Base-by-base conservation (phyloP, 2,797 vertebrate species). In the Labroides dimidiatus region DNA sequence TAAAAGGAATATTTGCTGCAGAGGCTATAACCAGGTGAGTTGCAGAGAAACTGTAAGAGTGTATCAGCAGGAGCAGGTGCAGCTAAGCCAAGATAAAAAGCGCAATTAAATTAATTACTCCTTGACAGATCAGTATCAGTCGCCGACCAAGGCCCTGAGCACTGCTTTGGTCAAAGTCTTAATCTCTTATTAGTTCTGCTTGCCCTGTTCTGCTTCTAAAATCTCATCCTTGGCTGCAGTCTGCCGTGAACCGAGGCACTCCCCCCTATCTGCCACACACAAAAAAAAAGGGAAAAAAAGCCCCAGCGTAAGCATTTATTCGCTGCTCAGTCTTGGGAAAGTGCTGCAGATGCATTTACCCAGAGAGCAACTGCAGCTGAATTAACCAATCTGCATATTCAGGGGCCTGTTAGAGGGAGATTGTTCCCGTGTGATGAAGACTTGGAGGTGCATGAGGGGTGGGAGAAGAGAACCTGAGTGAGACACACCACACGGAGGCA, bases 291-390 rank as follows among this genome's bases (percentile, higher is more conserved):
- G 37, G 37, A 79, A 78, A 80, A 80, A 84, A 87, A 85, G 43
- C 62, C 80, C 81, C 65, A 49, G 69, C 51, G 87, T 94, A 94
- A 94, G 94, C 94, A 93, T 86, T 94, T 93, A 89, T 87, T 85
- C 71, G 53, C 84, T 75, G 80, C 90, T 91, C 92, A 86, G 91
- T 90, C 90, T 91, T 86, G 45, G 64, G 90, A 93, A 94, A 93
- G 88, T 94, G 93, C 94, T 94, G 92, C 91, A 93, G 90, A 93
- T 93, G 93, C 93, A 94, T 91, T 93, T 93, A 92, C 57, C 36
- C 76, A 64, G 81, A 85, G 85, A 81, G 80, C 88, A 89, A 93
- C 92, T 93, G 91, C 93, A 92, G 93, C 91, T 92, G 91, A 93
- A 92, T 91, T 87, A 93, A 87, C 83, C 84, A 75, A 93, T 93